Evolutionary conservation across 2,888 invertebrate genomes (phyloP), one percentile per base, ranked within the genome.

Genomic region (Boloria selene): DNA sequence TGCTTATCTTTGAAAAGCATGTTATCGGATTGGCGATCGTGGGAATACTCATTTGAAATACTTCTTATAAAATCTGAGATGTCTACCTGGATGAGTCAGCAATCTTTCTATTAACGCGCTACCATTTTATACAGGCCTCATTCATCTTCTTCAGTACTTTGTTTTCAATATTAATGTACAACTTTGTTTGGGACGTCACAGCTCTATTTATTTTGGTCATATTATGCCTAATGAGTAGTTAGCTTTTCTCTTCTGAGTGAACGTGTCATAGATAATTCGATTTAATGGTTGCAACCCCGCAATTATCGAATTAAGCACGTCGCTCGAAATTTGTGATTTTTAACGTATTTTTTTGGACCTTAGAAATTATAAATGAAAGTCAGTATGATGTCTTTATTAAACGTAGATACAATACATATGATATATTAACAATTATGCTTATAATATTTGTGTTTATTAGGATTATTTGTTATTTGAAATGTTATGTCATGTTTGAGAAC

Each of bases 241-340:
- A 85, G 84, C 83, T 86, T 88, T 86, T 88, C 86, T 85, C 75
- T 74, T 79, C 78, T 79, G 85, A 90, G 86, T 87, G 88, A 87
- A 88, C 85, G 79, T 87, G 89, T 90, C 90, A 87, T 87, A 89
- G 87, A 87, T 90, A 91, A 92, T 90, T 90, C 85, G 82, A 87
- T 91, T 88, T 91, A 87, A 90, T 90, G 88, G 88, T 75, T 68
- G 74, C 73, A 79, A 83, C 79, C 79, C 80, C 78, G 80, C 87
- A 89, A 91, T 91, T 90, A 91, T 88, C 85, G 85, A 89, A 90
- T 91, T 89, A 90, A 82, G 77, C 77, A 79, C 79, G 76, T 63
- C 63, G 55, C 38, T 63, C 17, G 66, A 63, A 18, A 17, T 64
- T 63, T 50, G 54, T 55, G 47, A 55, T 55, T 64, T 55, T 60